phyloP scores from a whole-genome alignment of 2,113 vertebrate genomes.

The pig (Sus scrofa) region T2T-Sscrofa CM000823.6:27851501-27852000 shows the following conservation, averaged over 20 bases:
- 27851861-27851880: neutral
- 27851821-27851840: neutral
- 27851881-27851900: neutral
- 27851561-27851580: neutral
- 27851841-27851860: neutral
- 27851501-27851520: neutral
- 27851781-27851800: neutral
- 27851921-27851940: neutral
- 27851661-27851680: neutral
- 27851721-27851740: neutral
- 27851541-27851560: neutral
- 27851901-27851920: neutral
- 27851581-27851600: neutral
- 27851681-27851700: neutral
- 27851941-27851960: neutral
- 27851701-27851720: neutral
- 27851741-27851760: neutral
- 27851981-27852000: neutral
- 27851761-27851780: neutral
- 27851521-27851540: neutral
- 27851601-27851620: neutral
- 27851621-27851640: neutral
- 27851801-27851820: neutral
- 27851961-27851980: slow-evolving; percentile 8
- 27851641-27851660: neutral